phyloP scores from a whole-genome alignment of 2,113 vertebrate genomes.

The Campylorhamphus procurvoides region DNA sequence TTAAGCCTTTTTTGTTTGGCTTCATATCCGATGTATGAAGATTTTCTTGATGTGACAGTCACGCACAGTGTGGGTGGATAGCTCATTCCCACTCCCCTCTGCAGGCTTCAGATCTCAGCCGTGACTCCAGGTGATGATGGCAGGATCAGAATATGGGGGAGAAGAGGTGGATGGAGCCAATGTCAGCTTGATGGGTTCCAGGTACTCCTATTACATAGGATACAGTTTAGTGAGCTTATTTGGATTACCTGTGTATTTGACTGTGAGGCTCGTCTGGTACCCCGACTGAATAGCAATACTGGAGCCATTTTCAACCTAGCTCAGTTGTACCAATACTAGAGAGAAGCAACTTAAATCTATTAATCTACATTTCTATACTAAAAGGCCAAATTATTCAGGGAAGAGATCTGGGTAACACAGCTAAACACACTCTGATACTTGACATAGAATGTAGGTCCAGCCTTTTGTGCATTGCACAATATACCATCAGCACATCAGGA shows the following conservation, averaged over 20 bases:
- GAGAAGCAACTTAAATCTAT: not conserved
- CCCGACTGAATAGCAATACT: not conserved
- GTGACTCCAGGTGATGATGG: not conserved
- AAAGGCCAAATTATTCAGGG: not conserved
- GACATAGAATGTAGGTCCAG: not conserved
- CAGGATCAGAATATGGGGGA: not conserved
- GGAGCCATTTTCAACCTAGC: not conserved
- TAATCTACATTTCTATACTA: not conserved
- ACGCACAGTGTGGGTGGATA: not conserved
- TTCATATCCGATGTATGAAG: slow-evolving; percentile 3
- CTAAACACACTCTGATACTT: not conserved
- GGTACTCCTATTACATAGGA: not conserved
- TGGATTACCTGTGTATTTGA: not conserved
- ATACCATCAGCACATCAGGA: not conserved
- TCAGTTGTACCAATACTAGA: not conserved
- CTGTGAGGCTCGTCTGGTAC: not conserved
- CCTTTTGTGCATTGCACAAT: not conserved
- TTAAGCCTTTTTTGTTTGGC: slow-evolving; percentile 1
- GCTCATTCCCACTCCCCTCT: not conserved
- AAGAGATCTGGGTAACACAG: not conserved
- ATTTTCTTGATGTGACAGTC: slow-evolving; percentile 39
- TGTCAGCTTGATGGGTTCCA: not conserved
- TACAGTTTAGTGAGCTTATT: not conserved
- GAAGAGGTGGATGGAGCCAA: not conserved
- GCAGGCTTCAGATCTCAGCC: not conserved